phyloP scores from a whole-genome alignment of 2,113 vertebrate genomes.

The Picathartes gymnocephalus region DNA sequence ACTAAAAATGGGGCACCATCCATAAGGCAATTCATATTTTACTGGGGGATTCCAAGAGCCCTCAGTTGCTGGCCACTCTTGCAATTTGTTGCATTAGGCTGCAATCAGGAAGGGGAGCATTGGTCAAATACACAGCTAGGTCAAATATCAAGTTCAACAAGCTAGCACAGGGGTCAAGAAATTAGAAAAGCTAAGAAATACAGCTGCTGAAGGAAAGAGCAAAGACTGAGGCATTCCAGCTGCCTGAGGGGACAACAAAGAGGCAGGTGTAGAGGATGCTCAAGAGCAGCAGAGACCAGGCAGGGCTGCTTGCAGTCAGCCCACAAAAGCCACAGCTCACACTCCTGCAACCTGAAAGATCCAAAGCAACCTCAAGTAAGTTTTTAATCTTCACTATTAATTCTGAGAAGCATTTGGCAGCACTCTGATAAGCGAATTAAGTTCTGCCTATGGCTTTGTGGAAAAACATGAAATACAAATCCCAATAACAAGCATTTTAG shows the following conservation, averaged over 20 bases:
- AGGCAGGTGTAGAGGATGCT: neutral
- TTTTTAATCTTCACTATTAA: neutral
- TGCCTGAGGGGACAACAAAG: neutral
- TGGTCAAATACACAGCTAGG: neutral
- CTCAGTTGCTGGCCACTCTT: neutral
- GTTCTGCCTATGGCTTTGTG: neutral
- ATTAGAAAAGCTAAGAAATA: neutral
- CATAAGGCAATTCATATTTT: neutral
- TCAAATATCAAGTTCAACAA: neutral
- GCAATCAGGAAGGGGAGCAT: neutral
- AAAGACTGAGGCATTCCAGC: neutral
- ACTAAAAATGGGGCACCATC: neutral
- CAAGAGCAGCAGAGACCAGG: rapidly evolving
- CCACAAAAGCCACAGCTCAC: neutral
- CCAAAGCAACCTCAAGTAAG: neutral
- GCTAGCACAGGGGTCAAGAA: neutral
- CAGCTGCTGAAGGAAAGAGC: neutral
- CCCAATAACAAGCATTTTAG: neutral
- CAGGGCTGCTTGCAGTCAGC: neutral
- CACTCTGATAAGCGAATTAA: neutral
- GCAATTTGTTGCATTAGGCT: neutral
- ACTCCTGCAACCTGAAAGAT: neutral
- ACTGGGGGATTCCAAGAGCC: neutral
- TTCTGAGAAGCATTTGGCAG: neutral
- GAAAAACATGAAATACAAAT: neutral